Percentiles rank a stretch among this genome's conserved stretches.
Conservation (phyloP, 2,113 vertebrate genomes). For the Carassius carassius region DNA sequence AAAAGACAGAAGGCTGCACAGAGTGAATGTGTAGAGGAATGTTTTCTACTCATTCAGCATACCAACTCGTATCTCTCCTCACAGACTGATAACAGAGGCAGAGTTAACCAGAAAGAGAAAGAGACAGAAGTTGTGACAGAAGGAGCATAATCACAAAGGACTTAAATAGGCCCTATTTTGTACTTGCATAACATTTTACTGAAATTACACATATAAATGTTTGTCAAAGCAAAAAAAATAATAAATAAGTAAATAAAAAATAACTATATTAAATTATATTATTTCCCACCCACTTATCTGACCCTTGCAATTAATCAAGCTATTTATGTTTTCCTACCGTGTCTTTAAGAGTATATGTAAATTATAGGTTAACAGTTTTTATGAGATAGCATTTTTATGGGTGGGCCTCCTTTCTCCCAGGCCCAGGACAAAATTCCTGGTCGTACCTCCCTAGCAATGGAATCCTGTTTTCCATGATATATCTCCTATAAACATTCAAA, state of each 20-base stretch:
- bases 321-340: background rate
- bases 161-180: background rate
- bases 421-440: slow-evolving; percentile 9
- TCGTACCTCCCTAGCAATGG: background rate
- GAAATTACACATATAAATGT: background rate
- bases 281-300: background rate
- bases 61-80: background rate
- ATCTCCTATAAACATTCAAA: background rate
- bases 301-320: background rate
- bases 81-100: slow-evolving; percentile 18
- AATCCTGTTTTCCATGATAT: slow-evolving; percentile 22
- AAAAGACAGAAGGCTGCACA: background rate
- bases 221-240: background rate
- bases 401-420: background rate
- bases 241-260: background rate
- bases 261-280: too few species aligned
- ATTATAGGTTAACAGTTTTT: background rate
- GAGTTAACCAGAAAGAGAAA: background rate
- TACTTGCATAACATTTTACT: background rate
- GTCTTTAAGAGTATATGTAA: background rate
- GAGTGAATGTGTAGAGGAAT: background rate
- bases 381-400: background rate
- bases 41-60: slow-evolving; percentile 16
- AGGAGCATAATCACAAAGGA: background rate
- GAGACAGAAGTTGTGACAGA: background rate